Conservation (phyloP, 1,140 invertebrate species). For the Lordiphosa clarofinis region DNA sequence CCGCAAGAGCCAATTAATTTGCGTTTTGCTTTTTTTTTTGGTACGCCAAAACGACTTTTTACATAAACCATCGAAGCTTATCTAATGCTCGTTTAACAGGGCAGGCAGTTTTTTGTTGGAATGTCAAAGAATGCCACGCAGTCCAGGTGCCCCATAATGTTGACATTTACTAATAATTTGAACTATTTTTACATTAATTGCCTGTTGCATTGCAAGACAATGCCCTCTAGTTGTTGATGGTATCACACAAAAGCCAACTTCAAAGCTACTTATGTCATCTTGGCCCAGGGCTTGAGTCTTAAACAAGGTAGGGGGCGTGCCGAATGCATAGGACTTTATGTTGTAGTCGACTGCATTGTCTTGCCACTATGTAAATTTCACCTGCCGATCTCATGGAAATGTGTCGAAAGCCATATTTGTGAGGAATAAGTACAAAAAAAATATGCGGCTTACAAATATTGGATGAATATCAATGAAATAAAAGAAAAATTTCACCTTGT, state of each 20-base stretch:
- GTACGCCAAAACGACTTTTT: conserved; percentile 18
- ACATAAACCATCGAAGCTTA: conserved; percentile 40
- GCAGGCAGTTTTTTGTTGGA: conserved; percentile 17
- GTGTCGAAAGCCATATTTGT: too few relatives aligned
- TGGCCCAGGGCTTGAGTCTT: conserved; percentile 2
- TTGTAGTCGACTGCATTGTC: conserved; percentile 48
- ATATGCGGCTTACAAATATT: too few relatives aligned
- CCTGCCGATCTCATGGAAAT: too few relatives aligned
- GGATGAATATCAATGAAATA: too few relatives aligned
- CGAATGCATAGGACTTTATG: conserved; percentile 58
- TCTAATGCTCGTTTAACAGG: conserved; percentile 23
- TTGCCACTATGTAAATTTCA: conserved; percentile 38
- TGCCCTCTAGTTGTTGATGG: conserved; percentile 16
- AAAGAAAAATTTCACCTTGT: too few relatives aligned
- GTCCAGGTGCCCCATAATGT: conserved; percentile 6
- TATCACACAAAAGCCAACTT: conserved; percentile 17
- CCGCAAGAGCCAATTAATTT: conserved; percentile 67
- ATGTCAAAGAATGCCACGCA: conserved; percentile 26
- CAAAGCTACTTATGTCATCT: conserved; percentile 60
- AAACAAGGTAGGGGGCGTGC: conserved; percentile 30
- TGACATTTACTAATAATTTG: conserved; percentile 62
- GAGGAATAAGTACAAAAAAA: too few relatives aligned
- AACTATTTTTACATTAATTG: conserved; percentile 35
- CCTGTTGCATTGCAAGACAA: conserved; percentile 39
- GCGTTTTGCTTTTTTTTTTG: conserved; percentile 13